Percentiles rank a stretch among this genome's conserved stretches.
phyloP scores from a whole-genome alignment of 2,888 invertebrate species.

The Ormia ochracea region DNA sequence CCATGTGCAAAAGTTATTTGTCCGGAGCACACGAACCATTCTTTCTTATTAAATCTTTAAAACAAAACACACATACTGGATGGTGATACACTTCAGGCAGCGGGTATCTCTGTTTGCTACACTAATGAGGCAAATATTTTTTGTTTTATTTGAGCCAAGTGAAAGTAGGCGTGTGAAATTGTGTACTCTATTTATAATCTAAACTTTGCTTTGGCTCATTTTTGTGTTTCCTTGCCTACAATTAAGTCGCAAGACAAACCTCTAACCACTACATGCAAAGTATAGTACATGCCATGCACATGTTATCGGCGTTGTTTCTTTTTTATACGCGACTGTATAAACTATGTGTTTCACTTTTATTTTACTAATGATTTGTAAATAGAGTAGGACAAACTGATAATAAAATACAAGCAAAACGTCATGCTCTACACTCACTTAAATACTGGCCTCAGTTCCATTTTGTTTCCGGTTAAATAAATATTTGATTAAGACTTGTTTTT shows the following conservation, averaged over 20 bases:
- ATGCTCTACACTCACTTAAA: not conserved
- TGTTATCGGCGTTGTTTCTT: not conserved
- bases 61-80: conserved; percentile 2
- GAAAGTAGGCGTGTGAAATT: conserved; percentile 61
- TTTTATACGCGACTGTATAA: not conserved
- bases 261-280: not conserved
- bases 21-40: conserved; percentile 4
- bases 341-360: conserved; percentile 59
- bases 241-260: conserved; percentile 5
- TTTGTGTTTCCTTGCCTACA: not conserved
- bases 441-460: conserved; percentile 18
- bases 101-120: not conserved
- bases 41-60: conserved; percentile 30
- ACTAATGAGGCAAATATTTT: conserved; percentile 55
- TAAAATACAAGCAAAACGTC: conserved; percentile 29
- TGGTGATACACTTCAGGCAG: not conserved
- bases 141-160: conserved; percentile 21
- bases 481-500: conserved; percentile 34
- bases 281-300: not conserved
- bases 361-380: conserved; percentile 62
- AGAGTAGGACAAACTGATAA: conserved; percentile 61
- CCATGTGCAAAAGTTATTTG: conserved; percentile 1
- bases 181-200: conserved; percentile 37
- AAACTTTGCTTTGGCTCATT: conserved; percentile 22
- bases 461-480: conserved; percentile 57